Conservation (phyloP, 2,113 vertebrate genomes). For the Paralichthys olivaceus region DNA sequence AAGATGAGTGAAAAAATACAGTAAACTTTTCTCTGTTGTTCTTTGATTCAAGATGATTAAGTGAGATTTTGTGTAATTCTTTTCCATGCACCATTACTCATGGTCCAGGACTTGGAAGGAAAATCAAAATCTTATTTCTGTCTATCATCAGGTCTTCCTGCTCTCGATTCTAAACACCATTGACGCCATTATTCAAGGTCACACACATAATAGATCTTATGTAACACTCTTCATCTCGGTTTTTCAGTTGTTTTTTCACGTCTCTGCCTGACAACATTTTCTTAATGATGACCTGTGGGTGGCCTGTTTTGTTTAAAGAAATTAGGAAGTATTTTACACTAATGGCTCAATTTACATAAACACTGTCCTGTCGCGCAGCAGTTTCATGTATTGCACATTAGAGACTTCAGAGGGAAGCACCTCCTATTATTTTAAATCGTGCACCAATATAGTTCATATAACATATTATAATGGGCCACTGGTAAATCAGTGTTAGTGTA, state of each 20-base stretch:
- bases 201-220: conserved; percentile 53
- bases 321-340: conserved; percentile 38
- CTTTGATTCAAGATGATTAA: conserved; percentile 17
- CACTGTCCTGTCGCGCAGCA: conserved; percentile 18
- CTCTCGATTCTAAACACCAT: conserved; percentile 53
- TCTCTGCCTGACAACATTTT: conserved; percentile 29
- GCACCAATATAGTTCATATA: too few relatives aligned
- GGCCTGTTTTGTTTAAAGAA: conserved; percentile 35
- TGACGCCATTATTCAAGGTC: conserved; percentile 63
- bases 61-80: conserved; percentile 8
- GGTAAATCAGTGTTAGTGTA: too few relatives aligned
- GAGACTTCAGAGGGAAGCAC: background rate
- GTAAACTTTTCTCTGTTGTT: conserved; percentile 17
- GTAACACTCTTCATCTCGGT: conserved; percentile 33
- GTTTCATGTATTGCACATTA: background rate
- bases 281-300: conserved; percentile 46
- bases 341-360: conserved; percentile 45
- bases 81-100: conserved; percentile 13
- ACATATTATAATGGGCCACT: too few relatives aligned
- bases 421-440: too few relatives aligned
- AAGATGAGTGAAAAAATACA: background rate
- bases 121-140: conserved; percentile 44
- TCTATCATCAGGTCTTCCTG: conserved; percentile 67
- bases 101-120: conserved; percentile 10
- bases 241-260: conserved; percentile 54